These are phyloP conservation scores for Eubasilissa regina DNA, from an alignment of 1,140 invertebrate genomes.

Conservation along the genomic window DNA sequence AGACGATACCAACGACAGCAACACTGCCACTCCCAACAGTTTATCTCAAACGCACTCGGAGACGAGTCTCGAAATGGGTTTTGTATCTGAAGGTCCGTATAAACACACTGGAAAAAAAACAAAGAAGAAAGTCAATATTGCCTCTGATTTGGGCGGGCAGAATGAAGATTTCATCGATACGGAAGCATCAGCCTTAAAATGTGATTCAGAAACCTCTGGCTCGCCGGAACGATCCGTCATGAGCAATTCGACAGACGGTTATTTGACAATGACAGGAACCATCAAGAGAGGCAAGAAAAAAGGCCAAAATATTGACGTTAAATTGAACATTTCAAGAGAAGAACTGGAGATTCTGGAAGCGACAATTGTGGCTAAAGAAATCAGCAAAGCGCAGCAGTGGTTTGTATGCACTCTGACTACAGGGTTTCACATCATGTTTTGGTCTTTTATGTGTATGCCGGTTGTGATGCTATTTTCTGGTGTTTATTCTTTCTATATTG, in stretches of 20 bases:
- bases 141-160: constrained; percentile 71
- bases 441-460: constrained; percentile 79
- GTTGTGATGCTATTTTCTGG: constrained; percentile 77
- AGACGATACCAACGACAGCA: constrained; percentile 68
- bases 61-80: constrained; percentile 71
- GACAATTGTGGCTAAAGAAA: constrained; percentile 74
- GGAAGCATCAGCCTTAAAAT: constrained; percentile 69
- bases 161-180: constrained; percentile 70
- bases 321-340: constrained; percentile 80
- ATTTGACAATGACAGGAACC: constrained; percentile 80
- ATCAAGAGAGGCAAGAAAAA: constrained; percentile 82
- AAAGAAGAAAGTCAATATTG: constrained; percentile 77
- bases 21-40: constrained; percentile 68
- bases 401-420: constrained; percentile 74
- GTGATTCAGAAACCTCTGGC: constrained; percentile 69
- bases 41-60: constrained; percentile 71
- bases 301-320: constrained; percentile 81
- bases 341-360: constrained; percentile 80
- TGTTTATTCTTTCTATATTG: constrained; percentile 82
- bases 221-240: constrained; percentile 68
- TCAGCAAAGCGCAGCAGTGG: constrained; percentile 72
- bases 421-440: constrained; percentile 79
- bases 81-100: constrained; percentile 64
- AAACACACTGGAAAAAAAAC: constrained; percentile 73
- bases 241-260: constrained; percentile 69